Base-by-base conservation (phyloP, 2,888 invertebrate genomes). In the Drosophila conformis region DNA sequence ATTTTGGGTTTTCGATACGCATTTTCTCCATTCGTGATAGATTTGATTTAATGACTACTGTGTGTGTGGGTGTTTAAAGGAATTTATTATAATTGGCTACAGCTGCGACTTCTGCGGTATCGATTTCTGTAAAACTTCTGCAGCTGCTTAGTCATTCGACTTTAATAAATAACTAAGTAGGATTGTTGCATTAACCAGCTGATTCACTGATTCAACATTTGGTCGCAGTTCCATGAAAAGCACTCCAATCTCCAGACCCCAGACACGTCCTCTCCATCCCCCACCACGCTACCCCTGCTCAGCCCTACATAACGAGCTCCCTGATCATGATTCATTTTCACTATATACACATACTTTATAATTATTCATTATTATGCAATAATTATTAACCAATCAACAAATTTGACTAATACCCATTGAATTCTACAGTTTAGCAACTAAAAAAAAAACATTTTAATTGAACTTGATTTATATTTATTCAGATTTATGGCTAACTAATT, bases 81-180 rank as follows among this genome's bases (percentile, higher is more conserved):
- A 57, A 57, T 52, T 46, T 31, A 21, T 53, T 71, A 36, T 46
- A 53, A 57, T 71, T 42, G 54, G 25, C 18, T 27, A 4, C 51
- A 65, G 25, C 27, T 64, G 65, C n/a, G 25, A 21, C 21, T 35
- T 4, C 7, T 49, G n/a, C 13, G 31, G 1, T 27, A 48, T 58
- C 21, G 42, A 56, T 59, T 35, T 60, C 5, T 25, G 8, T 11
- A 3, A 21, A 49, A 56, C 15, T 38, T n/a, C 4, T 5, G 42
- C 18, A 27, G 40, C 38, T 56, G 54, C 1, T 42, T 21, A 6
- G 11, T 11, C 21, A 6, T 42, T 42, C 5, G 0, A 11, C 5
- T 2, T 42, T 11, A 5, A 21, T 2, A 11, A 11, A 21, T 11
- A 1, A 21, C 0, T 42, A 5, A 42, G 11, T 21, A 0, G 21